Conservation (phyloP, 2,797 vertebrate species). For the Xiphorhynchus erythropygius region DNA sequence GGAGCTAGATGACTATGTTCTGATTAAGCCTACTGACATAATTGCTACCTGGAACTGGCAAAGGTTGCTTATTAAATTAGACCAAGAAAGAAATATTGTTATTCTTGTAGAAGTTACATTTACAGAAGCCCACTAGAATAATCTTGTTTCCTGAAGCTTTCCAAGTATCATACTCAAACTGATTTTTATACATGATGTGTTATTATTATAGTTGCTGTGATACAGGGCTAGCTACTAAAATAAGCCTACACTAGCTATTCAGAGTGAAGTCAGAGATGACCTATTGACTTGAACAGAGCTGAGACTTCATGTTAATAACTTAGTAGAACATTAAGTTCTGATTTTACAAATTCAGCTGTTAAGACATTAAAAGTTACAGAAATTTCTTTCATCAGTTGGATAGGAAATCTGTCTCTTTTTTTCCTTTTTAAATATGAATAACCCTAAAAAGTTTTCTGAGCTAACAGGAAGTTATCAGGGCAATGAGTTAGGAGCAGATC, state of each 20-base stretch:
- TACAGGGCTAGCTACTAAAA: neutral
- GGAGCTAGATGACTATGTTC: neutral
- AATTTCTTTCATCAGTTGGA: neutral
- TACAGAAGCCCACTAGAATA: neutral
- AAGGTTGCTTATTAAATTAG: neutral
- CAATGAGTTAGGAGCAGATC: neutral
- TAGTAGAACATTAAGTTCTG: neutral
- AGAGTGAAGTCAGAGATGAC: neutral
- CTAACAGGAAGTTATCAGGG: neutral
- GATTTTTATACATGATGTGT: neutral
- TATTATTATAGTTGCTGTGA: neutral
- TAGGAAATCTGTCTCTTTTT: neutral
- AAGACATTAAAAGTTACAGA: neutral
- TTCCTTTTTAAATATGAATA: neutral
- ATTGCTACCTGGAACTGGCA: neutral
- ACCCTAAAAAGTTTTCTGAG: neutral
- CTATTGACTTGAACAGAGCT: neutral
- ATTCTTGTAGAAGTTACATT: neutral
- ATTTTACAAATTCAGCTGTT: neutral
- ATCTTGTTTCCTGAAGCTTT: neutral
- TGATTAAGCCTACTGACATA: neutral
- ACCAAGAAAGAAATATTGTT: rapidly evolving
- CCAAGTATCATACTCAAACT: neutral
- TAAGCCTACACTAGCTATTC: neutral
- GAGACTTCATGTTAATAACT: neutral